A percentile compares a stretch with the other conserved stretches of the same genome.
These are phyloP conservation scores for Manacus vitellinus DNA, from an alignment of 2,113 vertebrate species.

Conservation along the genomic window DNA sequence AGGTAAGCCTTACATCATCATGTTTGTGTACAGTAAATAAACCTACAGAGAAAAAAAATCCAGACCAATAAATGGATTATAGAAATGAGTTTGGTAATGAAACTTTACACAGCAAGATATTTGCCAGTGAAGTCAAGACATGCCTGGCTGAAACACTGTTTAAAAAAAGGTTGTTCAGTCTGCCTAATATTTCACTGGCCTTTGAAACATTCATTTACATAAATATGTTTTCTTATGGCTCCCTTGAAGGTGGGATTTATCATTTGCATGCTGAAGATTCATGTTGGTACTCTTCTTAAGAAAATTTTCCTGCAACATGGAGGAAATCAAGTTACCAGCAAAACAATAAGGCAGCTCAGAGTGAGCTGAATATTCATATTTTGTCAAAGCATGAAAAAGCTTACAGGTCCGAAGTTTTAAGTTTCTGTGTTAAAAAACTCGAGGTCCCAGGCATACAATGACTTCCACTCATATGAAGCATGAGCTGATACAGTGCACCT, in stretches of 20 bases:
- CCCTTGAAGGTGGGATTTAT: not conserved
- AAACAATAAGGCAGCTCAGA: not conserved
- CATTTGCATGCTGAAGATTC: not conserved
- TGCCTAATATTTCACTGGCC: slow-evolving; percentile 8
- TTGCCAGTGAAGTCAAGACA: not conserved
- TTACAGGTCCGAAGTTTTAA: not conserved
- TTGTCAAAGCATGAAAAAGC: not conserved
- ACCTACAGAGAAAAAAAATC: not conserved
- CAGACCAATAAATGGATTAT: not conserved
- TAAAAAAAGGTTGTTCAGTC: slow-evolving; percentile 8
- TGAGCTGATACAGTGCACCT: not conserved
- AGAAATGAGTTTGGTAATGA: not conserved
- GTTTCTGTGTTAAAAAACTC: not conserved
- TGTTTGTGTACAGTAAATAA: slow-evolving; percentile 17
- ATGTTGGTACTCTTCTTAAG: not conserved
- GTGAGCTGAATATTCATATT: not conserved
- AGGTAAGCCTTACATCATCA: not conserved
- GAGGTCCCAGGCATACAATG: not conserved
- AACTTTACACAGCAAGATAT: not conserved
- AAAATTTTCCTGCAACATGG: not conserved
- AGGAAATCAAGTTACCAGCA: not conserved
- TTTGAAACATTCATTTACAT: slow-evolving; percentile 10
- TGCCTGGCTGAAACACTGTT: not conserved
- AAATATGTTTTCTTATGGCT: not conserved
- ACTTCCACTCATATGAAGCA: not conserved